Base-by-base conservation (phyloP, 2,888 invertebrate species). In the Stomorhina lunata region DNA sequence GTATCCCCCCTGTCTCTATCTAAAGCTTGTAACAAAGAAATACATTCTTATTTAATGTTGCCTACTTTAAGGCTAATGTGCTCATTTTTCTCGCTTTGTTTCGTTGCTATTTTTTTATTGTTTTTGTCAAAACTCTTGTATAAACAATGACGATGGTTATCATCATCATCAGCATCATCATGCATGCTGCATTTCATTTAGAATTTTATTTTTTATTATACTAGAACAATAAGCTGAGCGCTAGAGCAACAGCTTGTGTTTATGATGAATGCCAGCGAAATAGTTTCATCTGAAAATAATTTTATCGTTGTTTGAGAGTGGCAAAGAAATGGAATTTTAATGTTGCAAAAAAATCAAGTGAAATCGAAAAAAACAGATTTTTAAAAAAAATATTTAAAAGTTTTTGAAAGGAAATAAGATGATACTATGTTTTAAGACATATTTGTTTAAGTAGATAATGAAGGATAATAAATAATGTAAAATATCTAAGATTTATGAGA, bases 51-150 rank as follows among this genome's bases (percentile, higher is more conserved):
- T 65, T 43, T 65, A 65, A 37, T 71, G 76, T 80, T 83, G 83
- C 80, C 83, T 83, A 83, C 71, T 80, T 80, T 80, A 71, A 80
- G 83, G 83, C 83, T 83, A 83, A 83, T 83, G 80, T 73, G 63
- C 80, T 73, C 83, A 80, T 83, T 81, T 63, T 29, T 72, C 50
- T 10, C 17, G 27, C 27, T 55, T 37, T 40, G 10, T 32, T 55
- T 81, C 40, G 12, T 29, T 25, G 45, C 10, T 65, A 7, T 40
- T 65, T 69, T 37, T 59, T 22, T 37, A 50, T 37, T 48, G 59
- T 61, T 37, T 17, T 29, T 53, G 45, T 66, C 25, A n/a, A 53
- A 81, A 40, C 27, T 76, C n/a, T n/a, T 25, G 7, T 25, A 1
- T 37, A 34, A 57, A 55, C 20, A 71, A 71, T 65, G 57, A 55